Evolutionary conservation across 1,140 invertebrate species (phyloP).

Genomic region (Diplogasteroides magnus): DNA sequence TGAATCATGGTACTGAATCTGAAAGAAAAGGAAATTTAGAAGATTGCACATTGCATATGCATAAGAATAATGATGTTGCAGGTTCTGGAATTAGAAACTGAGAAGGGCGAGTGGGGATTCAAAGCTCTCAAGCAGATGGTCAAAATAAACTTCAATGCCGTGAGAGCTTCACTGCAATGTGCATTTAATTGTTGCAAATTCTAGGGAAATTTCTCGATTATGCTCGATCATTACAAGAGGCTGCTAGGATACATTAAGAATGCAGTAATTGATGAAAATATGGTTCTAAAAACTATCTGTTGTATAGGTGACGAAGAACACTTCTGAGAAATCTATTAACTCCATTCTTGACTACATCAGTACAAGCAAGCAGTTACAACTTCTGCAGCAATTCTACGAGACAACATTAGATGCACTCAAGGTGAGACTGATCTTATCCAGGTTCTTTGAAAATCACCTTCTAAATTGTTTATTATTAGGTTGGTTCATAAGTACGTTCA

Average conservation of each 20-base stretch:
- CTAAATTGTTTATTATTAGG: too few species aligned
- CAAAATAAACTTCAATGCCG: conserved; percentile 98
- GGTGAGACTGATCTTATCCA: conserved; percentile 40
- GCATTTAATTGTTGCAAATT: conserved; percentile 32
- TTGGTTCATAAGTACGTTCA: too few species aligned
- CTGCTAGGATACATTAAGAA: conserved; percentile 89
- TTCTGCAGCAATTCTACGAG: conserved; percentile 99
- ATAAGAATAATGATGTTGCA: conserved; percentile 10
- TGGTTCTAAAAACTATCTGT: background rate
- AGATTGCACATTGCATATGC: too few species aligned
- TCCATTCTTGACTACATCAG: conserved; percentile 99
- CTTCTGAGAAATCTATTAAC: conserved; percentile 99
- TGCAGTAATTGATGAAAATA: conserved; percentile 88
- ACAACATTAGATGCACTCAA: conserved; percentile 94
- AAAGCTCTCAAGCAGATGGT: conserved; percentile 99
- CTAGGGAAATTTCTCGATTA: conserved; percentile 84
- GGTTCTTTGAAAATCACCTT: conserved; percentile 10
- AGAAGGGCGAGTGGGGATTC: conserved; percentile 99
- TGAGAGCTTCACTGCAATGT: conserved; percentile 57
- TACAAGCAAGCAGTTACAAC: conserved; percentile 80
- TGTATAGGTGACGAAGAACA: conserved; percentile 89
- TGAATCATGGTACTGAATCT: too few species aligned
- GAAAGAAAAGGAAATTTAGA: too few species aligned
- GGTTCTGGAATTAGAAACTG: conserved; percentile 75
- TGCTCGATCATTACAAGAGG: conserved; percentile 95